These are phyloP conservation scores for Amphipoea oculea DNA, from an alignment of 2,888 invertebrate species.

Conservation along the genomic window DNA sequence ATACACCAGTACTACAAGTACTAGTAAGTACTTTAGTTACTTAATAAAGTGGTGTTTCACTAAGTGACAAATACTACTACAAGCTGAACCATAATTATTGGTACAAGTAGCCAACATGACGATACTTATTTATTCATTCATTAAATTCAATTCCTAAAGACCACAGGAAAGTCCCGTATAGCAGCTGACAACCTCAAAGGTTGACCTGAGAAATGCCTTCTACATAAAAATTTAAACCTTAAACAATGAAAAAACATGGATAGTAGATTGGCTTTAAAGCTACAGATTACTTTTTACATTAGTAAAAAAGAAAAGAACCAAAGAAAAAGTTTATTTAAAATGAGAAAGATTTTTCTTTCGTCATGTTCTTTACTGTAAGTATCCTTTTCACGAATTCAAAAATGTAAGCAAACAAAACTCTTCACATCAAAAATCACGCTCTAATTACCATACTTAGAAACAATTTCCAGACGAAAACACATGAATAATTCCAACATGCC, in stretches of 20 bases:
- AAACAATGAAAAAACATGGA: not conserved
- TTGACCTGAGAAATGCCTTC: not conserved
- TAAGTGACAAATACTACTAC: not conserved
- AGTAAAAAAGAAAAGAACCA: not conserved
- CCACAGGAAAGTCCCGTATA: not conserved
- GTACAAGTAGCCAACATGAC: not conserved
- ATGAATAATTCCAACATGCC: conserved; percentile 48
- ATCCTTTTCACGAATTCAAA: not conserved
- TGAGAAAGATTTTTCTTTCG: not conserved
- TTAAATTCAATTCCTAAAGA: not conserved
- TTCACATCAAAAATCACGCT: conserved; percentile 21
- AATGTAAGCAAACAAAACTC: conserved; percentile 20
- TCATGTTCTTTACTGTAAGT: not conserved
- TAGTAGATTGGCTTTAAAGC: not conserved
- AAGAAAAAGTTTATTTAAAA: not conserved
- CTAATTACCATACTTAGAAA: conserved; percentile 52
- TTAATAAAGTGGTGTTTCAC: conserved; percentile 2
- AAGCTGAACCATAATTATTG: not conserved
- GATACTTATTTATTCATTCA: not conserved
- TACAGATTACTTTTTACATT: not conserved
- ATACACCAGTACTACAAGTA: conserved; percentile 14
- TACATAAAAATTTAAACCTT: not conserved
- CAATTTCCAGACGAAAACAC: conserved; percentile 46
- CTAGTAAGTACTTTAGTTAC: conserved; percentile 10
- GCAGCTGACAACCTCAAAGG: not conserved